These are phyloP conservation scores for Sitta carolinensis DNA, from an alignment of 2,797 vertebrate species.

Conservation along the genomic window DNA sequence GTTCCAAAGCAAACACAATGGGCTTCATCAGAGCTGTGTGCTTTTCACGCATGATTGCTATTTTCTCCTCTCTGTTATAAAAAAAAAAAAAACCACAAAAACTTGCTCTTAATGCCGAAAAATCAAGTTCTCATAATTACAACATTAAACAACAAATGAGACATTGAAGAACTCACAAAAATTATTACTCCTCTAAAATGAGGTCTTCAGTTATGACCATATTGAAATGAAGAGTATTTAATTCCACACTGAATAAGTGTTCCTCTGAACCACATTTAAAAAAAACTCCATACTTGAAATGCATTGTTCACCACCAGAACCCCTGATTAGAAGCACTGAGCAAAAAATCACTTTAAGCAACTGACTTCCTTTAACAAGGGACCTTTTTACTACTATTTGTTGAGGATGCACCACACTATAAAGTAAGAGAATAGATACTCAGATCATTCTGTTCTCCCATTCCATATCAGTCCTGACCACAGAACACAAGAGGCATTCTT, in stretches of 20 bases:
- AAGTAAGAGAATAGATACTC: neutral
- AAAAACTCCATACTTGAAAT: neutral
- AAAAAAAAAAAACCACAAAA: neutral
- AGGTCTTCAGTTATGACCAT: neutral
- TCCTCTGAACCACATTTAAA: neutral
- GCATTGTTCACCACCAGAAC: neutral
- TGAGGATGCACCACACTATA: neutral
- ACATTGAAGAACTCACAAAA: neutral
- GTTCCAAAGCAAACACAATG: conserved; percentile 95
- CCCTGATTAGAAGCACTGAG: neutral
- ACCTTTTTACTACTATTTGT: neutral
- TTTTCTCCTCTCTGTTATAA: conserved; percentile 89
- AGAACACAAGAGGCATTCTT: neutral
- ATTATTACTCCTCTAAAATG: neutral
- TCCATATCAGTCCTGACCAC: neutral
- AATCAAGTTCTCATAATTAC: neutral
- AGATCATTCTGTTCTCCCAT: neutral
- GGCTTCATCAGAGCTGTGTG: conserved; percentile 98
- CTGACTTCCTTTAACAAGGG: neutral
- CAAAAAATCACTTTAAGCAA: neutral
- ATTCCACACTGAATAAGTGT: neutral
- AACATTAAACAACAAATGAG: neutral
- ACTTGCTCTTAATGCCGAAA: neutral
- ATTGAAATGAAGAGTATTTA: neutral
- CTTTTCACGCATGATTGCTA: conserved; percentile 98